Evolutionary conservation across 1,140 invertebrate species (phyloP), one percentile per base, ranked within the genome.

Genomic region (Phortica variegata): DNA sequence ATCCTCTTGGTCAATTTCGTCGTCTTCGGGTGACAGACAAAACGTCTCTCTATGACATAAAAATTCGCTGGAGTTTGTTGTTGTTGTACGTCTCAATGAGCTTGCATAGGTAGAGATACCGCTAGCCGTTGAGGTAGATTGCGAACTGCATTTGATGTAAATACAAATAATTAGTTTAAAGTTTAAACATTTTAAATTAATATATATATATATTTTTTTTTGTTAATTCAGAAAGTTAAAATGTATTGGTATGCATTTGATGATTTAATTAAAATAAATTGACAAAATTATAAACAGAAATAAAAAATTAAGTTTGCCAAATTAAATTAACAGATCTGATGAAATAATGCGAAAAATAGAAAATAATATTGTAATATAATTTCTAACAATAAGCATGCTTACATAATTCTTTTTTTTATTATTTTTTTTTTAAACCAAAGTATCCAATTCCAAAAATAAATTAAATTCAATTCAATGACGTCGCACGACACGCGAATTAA

Each of bases 31-130:
- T 36, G 72, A 57, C 29, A 75, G 54, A 58, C 72, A 75, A 53
- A 75, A 75, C 32, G 68, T 75, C 61, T 75, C 72, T 54, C 72
- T 63, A 61, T 75, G 72, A 52, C 65, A 72, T 58, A 75, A 52
- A 73, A 75, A 75, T 60, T 75, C 72, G 61, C 72, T 75, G 47
- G 72, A 73, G 68, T 74, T 74, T 57, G 69, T 75, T 46, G 72
- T 75, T 58, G 63, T 68, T 47, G 72, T 75, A 50, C 62, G 65
- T 58, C 61, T 54, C n/a, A 73, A 47, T 37, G 73, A 75, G 65
- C 73, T 75, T 56, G 73, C 73, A 52, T 75, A 75, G 29, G 73
- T 75, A 31, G 73, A 75, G 45, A 75, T 73, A 54, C 73, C 73
- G 41, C 73, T 75, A 39, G 66, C 66, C 18, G 69, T 73, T 13